Evolutionary conservation across 2,797 vertebrate species (phyloP), one percentile per base, ranked within the genome.

Genomic region (Threskiornis aethiopicus): DNA sequence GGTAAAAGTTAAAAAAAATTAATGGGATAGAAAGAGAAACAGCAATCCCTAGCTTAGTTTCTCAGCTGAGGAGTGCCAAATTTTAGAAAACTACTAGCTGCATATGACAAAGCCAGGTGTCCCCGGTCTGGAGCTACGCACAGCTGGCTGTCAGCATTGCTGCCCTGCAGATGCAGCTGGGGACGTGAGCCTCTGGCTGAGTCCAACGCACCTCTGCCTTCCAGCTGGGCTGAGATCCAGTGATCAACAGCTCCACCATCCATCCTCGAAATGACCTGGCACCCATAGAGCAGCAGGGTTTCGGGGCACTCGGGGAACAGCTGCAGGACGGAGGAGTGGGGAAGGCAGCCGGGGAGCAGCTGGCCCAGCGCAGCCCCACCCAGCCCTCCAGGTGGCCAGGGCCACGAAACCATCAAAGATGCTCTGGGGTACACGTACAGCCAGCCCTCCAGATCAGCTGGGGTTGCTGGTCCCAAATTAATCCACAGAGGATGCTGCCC

Each of bases 401-500:
- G 57, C 25, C 78, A 16, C 1, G 0, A 49, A n/a, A 28, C 15
- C 47, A 37, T 25, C 8, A 9, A 16, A 57, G 37, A 13, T 7
- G 46, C 42, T 12, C 4, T 11, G 51, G 16, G 24, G n/a, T 22
- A 16, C 12, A 1, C 8, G 1, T 3, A 26, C 13, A 55, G n/a
- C 22, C 84, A 37, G 33, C 44, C 21, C 31, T 17, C 25, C 31
- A 1, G 16, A 7, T 35, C 35, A 7, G 44, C 71, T 4, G 4
- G 25, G 25, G 7, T 3, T n/a, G 42, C 33, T 41, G 44, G 7
- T 42, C 29, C 44, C n/a, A 17, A 35, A 64, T 2, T 5, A 71
- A 71, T 52, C 57, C 71, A 15, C 29, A 81, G 96, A 67, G 52
- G 26, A 77, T 92, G 92, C 89, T 96, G 96, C 96, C 96, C 96